Conservation (phyloP, 2,888 invertebrate species). For the Argyra leucocephala region DNA sequence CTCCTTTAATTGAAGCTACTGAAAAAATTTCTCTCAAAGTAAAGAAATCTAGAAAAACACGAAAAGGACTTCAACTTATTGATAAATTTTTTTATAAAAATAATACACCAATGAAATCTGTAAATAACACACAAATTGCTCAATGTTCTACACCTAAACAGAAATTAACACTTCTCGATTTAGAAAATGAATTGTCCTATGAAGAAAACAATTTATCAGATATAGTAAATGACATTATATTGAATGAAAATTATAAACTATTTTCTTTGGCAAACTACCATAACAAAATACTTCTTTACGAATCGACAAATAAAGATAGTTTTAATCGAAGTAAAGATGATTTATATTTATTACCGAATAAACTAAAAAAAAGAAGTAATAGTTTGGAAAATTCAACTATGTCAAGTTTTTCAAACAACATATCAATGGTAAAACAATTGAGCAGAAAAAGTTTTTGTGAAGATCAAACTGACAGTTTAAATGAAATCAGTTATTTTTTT, state of each 20-base stretch:
- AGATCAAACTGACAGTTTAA: slow-evolving; percentile 22
- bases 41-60: slow-evolving; percentile 36
- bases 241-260: slow-evolving; percentile 29
- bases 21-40: slow-evolving; percentile 31
- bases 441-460: slow-evolving; percentile 29
- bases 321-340: slow-evolving; percentile 28
- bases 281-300: slow-evolving; percentile 33
- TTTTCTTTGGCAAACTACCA: background rate
- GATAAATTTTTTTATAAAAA: slow-evolving; percentile 35
- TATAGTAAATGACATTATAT: slow-evolving; percentile 47
- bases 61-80: slow-evolving; percentile 34
- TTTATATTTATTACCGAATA: slow-evolving; percentile 28
- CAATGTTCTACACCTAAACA: slow-evolving; percentile 36
- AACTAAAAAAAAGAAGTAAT: slow-evolving; percentile 18
- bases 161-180: slow-evolving; percentile 32
- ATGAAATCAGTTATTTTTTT: slow-evolving; percentile 48
- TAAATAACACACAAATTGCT: slow-evolving; percentile 12
- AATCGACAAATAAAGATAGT: slow-evolving; percentile 24
- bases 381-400: slow-evolving; percentile 17
- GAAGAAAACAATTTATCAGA: slow-evolving; percentile 45
- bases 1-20: slow-evolving; percentile 27
- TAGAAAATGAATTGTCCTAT: slow-evolving; percentile 35
- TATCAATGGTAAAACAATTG: slow-evolving; percentile 9
- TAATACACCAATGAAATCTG: background rate
- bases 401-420: slow-evolving; percentile 9